Percentiles rank a stretch among this genome's conserved stretches.
Evolutionary conservation across 2,113 vertebrate species (phyloP).

Genomic region (Cinclus cinclus): DNA sequence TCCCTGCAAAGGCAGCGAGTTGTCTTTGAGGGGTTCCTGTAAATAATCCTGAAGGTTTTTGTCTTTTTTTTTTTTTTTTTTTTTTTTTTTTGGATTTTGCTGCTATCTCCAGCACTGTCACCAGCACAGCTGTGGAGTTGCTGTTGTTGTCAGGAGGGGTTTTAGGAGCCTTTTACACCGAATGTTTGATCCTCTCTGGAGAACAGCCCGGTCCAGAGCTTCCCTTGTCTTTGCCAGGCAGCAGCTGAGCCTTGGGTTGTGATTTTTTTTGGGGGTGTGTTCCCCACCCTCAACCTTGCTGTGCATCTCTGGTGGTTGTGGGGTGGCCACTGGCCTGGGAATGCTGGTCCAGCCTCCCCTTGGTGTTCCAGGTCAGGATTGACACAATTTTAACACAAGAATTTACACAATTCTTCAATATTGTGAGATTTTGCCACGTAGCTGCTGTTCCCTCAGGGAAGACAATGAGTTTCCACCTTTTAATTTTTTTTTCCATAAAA

Average conservation of each 20-base stretch:
- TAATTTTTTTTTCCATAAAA: neutral
- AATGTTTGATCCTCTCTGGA: neutral
- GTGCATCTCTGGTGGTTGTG: neutral
- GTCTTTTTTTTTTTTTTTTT: rapidly evolving
- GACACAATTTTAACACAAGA: neutral
- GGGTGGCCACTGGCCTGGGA: neutral
- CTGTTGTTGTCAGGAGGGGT: neutral
- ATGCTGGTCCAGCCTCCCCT: neutral
- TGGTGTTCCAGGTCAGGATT: neutral
- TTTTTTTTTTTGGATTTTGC: neutral
- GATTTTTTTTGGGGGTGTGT: neutral
- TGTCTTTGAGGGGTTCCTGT: neutral
- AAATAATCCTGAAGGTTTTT: neutral
- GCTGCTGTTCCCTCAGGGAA: neutral
- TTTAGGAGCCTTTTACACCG: neutral
- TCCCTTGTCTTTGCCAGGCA: neutral
- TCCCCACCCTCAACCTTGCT: neutral
- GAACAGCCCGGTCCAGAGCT: neutral
- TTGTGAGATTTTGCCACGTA: rapidly evolving
- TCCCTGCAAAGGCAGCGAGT: neutral
- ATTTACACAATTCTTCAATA: neutral
- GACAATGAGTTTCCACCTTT: neutral
- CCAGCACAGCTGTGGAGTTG: neutral
- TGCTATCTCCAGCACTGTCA: neutral
- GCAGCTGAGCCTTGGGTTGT: neutral